Base-by-base conservation (phyloP, 2,888 invertebrate species). In the Cephus pygmeus region DNA sequence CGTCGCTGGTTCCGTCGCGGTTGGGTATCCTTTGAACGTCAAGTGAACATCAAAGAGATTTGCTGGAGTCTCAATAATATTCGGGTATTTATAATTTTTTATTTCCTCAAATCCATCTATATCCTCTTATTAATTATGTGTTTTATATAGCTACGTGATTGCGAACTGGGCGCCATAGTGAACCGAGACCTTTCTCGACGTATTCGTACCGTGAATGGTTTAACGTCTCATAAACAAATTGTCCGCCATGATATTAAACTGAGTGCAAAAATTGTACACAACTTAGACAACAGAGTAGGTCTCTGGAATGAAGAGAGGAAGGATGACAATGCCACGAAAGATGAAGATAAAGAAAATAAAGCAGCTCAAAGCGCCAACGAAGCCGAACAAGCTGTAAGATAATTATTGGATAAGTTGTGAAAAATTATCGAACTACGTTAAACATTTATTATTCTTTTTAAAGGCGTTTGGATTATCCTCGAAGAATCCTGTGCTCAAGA, bases 61-160 rank as follows among this genome's bases (percentile, higher is more conserved):
- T 99, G 99, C 92, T 99, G 99, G 99, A 98, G 97, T 90, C 94
- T 99, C 71, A 99, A 99, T 91, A 98, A 98, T 85, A 97, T 98
- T 81, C 94, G 99, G 87, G 95, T 96, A 91, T 91, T 33, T 31
- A 23, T 79, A 31, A 11, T 77, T 36, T 77, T 73, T 68, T 73
- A 6, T 11, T 34, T 0, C 30, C 15, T 75, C 79, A 23, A 35
- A 34, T 40, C 11, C 15, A 2, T 56, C 23, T 23, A 0, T 23
- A 56, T 23, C 23, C 2, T 56, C 23, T 74, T 69, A 68, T 74
- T 35, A n/a, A 73, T 75, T 33, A 15, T 34, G 15, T 1, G 69
- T 69, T 34, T 82, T 89, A 92, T 90, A 81, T 90, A 97, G 97
- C 92, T 96, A 82, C 95, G 96, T 82, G 98, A 98, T 88, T 97